These are phyloP conservation scores for Anodontia alba DNA, from an alignment of 2,888 invertebrate genomes.

Conservation along the genomic window DNA sequence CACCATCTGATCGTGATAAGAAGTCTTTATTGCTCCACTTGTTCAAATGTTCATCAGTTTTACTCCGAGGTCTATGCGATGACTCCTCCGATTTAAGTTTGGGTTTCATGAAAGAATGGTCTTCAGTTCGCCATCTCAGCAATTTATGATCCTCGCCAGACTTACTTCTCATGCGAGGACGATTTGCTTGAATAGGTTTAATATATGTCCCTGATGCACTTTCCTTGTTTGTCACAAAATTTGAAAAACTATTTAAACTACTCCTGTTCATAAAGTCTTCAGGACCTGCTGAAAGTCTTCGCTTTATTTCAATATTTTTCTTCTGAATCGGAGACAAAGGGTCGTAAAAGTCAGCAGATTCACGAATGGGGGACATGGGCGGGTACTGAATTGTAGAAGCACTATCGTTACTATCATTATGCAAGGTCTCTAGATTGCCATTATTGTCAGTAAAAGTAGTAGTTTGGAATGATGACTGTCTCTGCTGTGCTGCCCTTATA, in stretches of 20 bases:
- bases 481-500: slow-evolving; percentile 59
- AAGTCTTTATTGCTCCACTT: slow-evolving; percentile 68
- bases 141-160: slow-evolving; percentile 77
- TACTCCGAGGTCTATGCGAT: slow-evolving; percentile 67
- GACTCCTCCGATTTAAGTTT: slow-evolving; percentile 75
- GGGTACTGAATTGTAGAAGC: neutral
- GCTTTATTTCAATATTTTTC: slow-evolving; percentile 69
- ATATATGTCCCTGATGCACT: slow-evolving; percentile 36
- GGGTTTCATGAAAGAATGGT: slow-evolving; percentile 76
- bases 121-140: slow-evolving; percentile 73
- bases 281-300: slow-evolving; percentile 73
- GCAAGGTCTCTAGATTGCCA: slow-evolving; percentile 14
- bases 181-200: slow-evolving; percentile 39
- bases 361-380: slow-evolving; percentile 5
- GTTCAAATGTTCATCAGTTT: slow-evolving; percentile 63
- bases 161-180: slow-evolving; percentile 75
- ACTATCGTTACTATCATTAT: slow-evolving; percentile 4
- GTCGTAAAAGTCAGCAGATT: slow-evolving; percentile 23
- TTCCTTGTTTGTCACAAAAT: slow-evolving; percentile 43
- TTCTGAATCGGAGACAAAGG: slow-evolving; percentile 42
- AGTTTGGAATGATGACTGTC: slow-evolving; percentile 61
- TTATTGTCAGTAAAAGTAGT: slow-evolving; percentile 17
- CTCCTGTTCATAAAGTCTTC: slow-evolving; percentile 40
- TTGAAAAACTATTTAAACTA: slow-evolving; percentile 18
- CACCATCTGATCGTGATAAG: slow-evolving; percentile 86